Evolutionary conservation across 37 sponge, comb jelly and placozoan genomes (phyloP), one percentile per base, ranked within the genome.

Genomic region (Axinella damicornis): DNA sequence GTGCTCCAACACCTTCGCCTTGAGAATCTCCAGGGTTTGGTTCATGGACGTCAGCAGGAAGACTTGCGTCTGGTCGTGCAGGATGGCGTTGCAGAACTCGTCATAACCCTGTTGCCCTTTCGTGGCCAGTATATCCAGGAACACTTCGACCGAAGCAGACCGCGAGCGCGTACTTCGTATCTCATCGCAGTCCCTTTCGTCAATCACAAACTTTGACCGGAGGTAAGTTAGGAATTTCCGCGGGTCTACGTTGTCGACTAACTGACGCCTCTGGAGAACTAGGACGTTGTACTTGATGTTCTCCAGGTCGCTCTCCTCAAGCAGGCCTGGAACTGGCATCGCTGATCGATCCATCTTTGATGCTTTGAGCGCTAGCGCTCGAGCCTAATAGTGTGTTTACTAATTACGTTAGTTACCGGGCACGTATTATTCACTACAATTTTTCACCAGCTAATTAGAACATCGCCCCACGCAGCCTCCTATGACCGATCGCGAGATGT

Each of bases 221-320:
- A 89, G 36, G 83, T 64, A 78, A 30, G 86, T 39, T 54, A 89
- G 71, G 27, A 73, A 79, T 31, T 58, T 57, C 21, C 57, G 40
- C 0, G 94, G 87, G 67, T 89, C 90, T 2, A 93, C 28, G 68
- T 85, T 80, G 4, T 85, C 46, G 13, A 80, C 90, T 69, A 93
- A 37, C 13, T 53, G 60, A 18, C 37, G 34, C 37, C 94, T 57
- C 78, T 58, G 24, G 14, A 5, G 17, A 6, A 53, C 69, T 22
- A 93, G 65, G 12, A 88, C 90, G 19, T 38, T 39, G 27, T 30
- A 37, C 73, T 93, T 84, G 25, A 93, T 39, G 4, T 6, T 35
- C 1, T 66, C 39, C 57, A 93, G 25, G 37, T 93, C 94, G 17
- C 89, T 86, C 39, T 85, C 81, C 30, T 52, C 53, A 2, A 78